A percentile compares a stretch with the other conserved stretches of the same genome.
phyloP scores from a whole-genome alignment of 2,113 vertebrate genomes.

The Anoura caudifer region DNA sequence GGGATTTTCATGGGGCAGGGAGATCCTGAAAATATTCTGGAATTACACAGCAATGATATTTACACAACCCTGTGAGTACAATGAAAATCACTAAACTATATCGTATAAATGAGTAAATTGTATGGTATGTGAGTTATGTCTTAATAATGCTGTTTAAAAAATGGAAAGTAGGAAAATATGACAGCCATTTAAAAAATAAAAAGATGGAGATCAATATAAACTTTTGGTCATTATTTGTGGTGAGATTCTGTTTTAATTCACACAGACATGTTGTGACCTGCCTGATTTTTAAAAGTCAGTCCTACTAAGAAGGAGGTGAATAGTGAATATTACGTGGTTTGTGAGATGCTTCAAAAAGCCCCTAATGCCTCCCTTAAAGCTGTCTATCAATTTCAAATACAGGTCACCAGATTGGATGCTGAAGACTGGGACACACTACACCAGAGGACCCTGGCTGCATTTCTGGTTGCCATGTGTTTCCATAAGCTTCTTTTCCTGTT shows the following conservation, averaged over 20 bases:
- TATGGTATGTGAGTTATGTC: not conserved
- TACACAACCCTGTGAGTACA: not conserved
- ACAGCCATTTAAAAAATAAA: not conserved
- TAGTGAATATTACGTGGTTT: not conserved
- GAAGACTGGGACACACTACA: not conserved
- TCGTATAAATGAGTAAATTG: not conserved
- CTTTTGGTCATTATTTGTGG: not conserved
- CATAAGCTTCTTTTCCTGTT: not conserved
- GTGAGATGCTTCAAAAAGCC: not conserved
- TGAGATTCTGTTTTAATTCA: not conserved
- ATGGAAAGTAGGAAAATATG: not conserved
- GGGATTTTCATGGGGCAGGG: not conserved
- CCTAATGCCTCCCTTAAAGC: not conserved
- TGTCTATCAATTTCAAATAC: not conserved
- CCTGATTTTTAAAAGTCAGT: not conserved
- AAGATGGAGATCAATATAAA: not conserved
- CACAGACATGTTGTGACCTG: not conserved
- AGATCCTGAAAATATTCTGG: not conserved
- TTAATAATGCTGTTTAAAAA: not conserved
- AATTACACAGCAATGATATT: not conserved
- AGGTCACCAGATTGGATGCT: not conserved
- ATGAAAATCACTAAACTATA: not conserved
- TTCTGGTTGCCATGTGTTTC: not conserved
- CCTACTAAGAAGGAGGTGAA: not conserved
- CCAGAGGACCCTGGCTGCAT: not conserved